Conservation (phyloP, 2,113 vertebrate species). For the Perccottus glenii region DNA sequence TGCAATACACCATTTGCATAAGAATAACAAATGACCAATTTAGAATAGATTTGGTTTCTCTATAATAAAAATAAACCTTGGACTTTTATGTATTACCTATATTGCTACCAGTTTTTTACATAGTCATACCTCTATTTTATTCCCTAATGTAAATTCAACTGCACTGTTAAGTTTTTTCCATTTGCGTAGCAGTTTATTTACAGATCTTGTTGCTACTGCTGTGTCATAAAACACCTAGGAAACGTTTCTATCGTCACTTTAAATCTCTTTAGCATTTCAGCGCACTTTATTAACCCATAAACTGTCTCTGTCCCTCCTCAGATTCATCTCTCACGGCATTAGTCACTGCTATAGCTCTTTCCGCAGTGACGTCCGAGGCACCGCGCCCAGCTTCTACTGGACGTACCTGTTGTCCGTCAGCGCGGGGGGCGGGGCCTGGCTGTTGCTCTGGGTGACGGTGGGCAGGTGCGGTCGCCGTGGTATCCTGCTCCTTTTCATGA, state of each 20-base stretch:
- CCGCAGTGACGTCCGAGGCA: conserved; percentile 80
- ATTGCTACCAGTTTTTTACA: too few species aligned
- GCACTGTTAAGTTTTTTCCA: not conserved
- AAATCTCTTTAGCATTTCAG: not conserved
- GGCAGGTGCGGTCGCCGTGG: conserved; percentile 88
- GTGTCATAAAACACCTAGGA: conserved; percentile 12
- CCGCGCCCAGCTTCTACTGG: conserved; percentile 85
- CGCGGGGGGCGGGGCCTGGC: conserved; percentile 84
- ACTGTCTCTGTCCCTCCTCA: conserved; percentile 48
- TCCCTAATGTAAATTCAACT: not conserved
- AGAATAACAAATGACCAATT: too few species aligned
- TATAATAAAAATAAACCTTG: too few species aligned
- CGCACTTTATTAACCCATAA: not conserved
- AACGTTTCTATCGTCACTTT: conserved; percentile 2
- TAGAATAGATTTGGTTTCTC: too few species aligned
- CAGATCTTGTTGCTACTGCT: not conserved
- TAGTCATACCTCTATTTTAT: not conserved
- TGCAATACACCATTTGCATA: too few species aligned
- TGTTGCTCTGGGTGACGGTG: conserved; percentile 85
- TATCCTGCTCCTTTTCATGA: conserved; percentile 87
- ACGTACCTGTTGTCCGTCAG: conserved; percentile 86
- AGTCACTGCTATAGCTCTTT: conserved; percentile 89
- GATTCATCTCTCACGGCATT: conserved; percentile 90
- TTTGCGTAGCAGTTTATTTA: conserved; percentile 9
- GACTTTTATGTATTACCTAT: too few species aligned